Percentiles rank a stretch among this genome's conserved stretches.
Conservation (phyloP, 2,888 invertebrate genomes). For the Hylaea fasciaria region DNA sequence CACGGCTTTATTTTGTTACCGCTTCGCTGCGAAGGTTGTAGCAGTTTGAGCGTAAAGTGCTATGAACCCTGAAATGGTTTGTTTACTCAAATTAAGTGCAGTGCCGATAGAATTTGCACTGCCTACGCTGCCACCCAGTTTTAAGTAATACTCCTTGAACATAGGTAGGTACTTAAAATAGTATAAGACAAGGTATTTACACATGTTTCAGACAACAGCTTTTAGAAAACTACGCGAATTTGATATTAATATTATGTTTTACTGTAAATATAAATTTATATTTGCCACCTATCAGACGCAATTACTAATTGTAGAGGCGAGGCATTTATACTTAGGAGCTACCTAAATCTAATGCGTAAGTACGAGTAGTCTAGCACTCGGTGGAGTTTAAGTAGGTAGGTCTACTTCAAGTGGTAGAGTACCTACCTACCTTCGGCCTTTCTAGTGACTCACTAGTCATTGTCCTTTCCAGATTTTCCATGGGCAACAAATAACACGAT, state of each 20-base stretch:
- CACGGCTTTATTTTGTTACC: not conserved
- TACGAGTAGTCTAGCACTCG: too few species aligned
- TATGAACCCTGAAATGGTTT: conserved; percentile 29
- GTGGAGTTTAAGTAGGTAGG: too few species aligned
- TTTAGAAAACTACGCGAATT: not conserved
- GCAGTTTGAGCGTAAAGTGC: conserved; percentile 31
- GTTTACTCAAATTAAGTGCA: conserved; percentile 17
- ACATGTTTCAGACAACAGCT: too few species aligned
- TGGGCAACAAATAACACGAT: conserved; percentile 31
- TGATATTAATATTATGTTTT: not conserved
- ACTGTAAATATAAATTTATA: too few species aligned
- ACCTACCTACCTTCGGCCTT: not conserved
- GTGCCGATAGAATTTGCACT: conserved; percentile 11
- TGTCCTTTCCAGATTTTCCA: conserved; percentile 11
- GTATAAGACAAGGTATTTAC: too few species aligned
- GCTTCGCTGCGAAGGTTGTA: conserved; percentile 10
- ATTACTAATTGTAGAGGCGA: too few species aligned
- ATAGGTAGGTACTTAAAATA: not conserved
- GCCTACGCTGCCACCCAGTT: conserved; percentile 9
- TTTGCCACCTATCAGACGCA: too few species aligned
- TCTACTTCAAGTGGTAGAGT: too few species aligned
- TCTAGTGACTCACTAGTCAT: conserved; percentile 10
- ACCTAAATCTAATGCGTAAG: too few species aligned
- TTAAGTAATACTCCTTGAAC: conserved; percentile 13
- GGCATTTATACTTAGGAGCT: too few species aligned